phyloP scores from a whole-genome alignment of 2,888 invertebrate species.

The Crossocerus cetratus region DNA sequence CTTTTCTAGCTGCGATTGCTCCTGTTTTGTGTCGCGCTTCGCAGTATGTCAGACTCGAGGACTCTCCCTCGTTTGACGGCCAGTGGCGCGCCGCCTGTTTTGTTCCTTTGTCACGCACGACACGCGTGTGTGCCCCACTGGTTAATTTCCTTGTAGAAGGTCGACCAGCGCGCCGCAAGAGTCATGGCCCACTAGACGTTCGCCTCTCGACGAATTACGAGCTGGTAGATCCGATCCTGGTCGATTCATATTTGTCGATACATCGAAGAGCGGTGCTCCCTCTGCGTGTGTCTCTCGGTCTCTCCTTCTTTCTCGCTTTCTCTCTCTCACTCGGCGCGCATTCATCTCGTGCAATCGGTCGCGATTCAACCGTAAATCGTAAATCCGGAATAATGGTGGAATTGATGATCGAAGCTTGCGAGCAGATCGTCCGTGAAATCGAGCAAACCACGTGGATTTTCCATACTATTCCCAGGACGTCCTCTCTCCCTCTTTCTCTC shows the following conservation, averaged over 20 bases:
- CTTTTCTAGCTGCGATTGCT: constrained; percentile 55
- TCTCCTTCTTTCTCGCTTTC: too few species aligned
- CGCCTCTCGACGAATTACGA: too few species aligned
- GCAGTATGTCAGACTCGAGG: constrained; percentile 4
- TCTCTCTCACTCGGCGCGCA: too few species aligned
- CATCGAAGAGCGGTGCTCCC: too few species aligned
- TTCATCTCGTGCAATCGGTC: constrained; percentile 3
- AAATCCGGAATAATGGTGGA: constrained; percentile 9
- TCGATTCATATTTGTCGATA: too few species aligned
- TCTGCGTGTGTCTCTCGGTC: too few species aligned
- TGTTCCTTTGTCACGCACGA: neutral
- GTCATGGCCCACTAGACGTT: too few species aligned
- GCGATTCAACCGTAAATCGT: constrained; percentile 23
- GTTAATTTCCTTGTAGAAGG: too few species aligned
- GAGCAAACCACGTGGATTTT: constrained; percentile 33
- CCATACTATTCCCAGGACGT: neutral
- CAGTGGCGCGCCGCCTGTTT: neutral
- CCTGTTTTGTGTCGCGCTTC: constrained; percentile 6
- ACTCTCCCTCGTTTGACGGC: neutral
- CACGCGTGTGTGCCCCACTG: too few species aligned
- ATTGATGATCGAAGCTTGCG: constrained; percentile 20
- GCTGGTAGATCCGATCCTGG: too few species aligned
- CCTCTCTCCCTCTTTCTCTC: neutral
- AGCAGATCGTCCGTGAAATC: constrained; percentile 38
- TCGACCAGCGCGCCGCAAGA: too few species aligned